Conservation (phyloP, 2,113 vertebrate species). For the Chaetodon trifascialis region DNA sequence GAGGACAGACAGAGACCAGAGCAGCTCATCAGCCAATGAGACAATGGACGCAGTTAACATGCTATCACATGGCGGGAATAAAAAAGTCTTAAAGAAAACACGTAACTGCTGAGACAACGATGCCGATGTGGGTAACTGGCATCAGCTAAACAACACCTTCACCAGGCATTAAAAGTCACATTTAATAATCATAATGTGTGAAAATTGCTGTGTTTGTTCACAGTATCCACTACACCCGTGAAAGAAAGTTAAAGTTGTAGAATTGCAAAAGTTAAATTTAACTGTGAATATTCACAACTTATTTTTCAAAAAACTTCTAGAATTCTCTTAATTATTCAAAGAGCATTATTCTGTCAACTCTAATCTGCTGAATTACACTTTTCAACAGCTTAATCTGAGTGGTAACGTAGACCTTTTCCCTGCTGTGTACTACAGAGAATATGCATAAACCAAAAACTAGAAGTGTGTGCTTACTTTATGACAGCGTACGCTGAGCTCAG, state of each 20-base stretch:
- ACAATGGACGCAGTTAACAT: not conserved
- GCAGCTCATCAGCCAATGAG: conserved; percentile 17
- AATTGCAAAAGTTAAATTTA: no score
- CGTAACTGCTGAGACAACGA: not conserved
- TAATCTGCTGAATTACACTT: not conserved
- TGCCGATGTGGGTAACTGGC: not conserved
- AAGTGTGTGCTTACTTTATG: not conserved
- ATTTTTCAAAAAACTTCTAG: no score
- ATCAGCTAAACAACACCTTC: no score
- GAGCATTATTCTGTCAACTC: no score
- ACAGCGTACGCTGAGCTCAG: not conserved
- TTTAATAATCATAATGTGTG: no score
- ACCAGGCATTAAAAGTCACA: no score
- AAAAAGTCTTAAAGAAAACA: conserved; percentile 11
- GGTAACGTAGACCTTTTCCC: no score
- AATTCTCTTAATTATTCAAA: no score
- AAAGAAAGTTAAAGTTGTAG: no score
- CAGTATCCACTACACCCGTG: no score
- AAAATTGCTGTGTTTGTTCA: no score
- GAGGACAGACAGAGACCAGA: conserved; percentile 47
- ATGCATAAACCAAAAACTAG: not conserved
- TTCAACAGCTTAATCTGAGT: not conserved
- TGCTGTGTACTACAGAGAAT: not conserved
- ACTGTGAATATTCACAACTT: no score
- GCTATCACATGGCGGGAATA: conserved; percentile 3